phyloP scores from a whole-genome alignment of 2,113 vertebrate species.

The Rafetus swinhoei region DNA sequence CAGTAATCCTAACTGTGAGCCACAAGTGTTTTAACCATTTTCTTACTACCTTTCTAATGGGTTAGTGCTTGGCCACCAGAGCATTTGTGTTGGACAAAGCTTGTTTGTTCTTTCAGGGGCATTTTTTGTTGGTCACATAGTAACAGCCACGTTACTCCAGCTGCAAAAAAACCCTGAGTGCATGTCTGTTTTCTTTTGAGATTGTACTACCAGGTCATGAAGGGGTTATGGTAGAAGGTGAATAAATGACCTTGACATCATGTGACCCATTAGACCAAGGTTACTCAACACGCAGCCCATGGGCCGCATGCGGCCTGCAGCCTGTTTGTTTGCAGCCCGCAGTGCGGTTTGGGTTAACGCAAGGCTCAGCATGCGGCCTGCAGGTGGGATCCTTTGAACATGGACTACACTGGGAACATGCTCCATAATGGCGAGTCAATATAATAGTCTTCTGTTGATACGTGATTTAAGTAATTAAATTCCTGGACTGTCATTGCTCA shows the following conservation, averaged over 20 bases:
- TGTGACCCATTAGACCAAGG: not conserved
- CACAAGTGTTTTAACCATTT: not conserved
- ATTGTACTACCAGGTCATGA: not conserved
- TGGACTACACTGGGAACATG: too few relatives aligned
- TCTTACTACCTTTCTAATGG: not conserved
- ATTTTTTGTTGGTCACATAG: rapidly evolving
- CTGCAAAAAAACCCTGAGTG: rapidly evolving
- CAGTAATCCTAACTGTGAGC: not conserved
- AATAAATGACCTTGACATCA: not conserved
- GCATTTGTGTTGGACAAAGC: not conserved
- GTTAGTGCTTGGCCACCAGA: too few relatives aligned
- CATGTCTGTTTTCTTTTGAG: not conserved
- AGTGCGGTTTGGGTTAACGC: too few relatives aligned
- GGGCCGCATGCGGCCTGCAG: too few relatives aligned
- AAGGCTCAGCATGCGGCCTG: too few relatives aligned
- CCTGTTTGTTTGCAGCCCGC: too few relatives aligned
- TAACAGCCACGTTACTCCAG: not conserved
- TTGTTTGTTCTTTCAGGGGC: not conserved
- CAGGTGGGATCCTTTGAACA: too few relatives aligned
- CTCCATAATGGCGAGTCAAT: too few relatives aligned
- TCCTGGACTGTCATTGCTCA: too few relatives aligned
- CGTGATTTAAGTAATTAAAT: too few relatives aligned
- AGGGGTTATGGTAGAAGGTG: not conserved
- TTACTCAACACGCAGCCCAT: too few relatives aligned
- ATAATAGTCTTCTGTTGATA: too few relatives aligned